Base-by-base conservation (phyloP, 2,888 invertebrate genomes). In the Agrotis ipsilon region DNA sequence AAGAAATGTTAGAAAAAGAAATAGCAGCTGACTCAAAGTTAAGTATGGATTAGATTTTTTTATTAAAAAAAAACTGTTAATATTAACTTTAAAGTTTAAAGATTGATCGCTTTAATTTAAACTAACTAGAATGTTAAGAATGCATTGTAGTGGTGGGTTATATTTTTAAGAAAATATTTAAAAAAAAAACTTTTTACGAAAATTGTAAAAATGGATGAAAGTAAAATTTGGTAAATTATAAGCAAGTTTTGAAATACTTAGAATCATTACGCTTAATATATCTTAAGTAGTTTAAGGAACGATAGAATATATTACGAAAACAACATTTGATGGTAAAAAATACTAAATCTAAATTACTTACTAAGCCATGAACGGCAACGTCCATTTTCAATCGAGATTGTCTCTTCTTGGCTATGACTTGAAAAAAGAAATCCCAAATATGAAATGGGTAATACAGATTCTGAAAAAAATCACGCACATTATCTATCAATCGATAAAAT, bases 41-140 rank as follows among this genome's bases (percentile, higher is more conserved):
- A 72, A 62, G 73, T 79, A 81, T 57, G 68, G 64, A 74, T 72
- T 84, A 83, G 79, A 72, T 72, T 80, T 84, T 84, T 82, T 82
- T 80, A 85, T 66, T 80, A 76, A 87, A 81, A 86, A 87, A 86
- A 88, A 87, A 82, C 81, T 86, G 81, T 84, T 86, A 83, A 88
- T 80, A 88, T 83, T 89, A 89, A 85, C 75, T 86, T 88, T 86
- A 86, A 87, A 85, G 86, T 88, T 89, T 88, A 85, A 84, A 87
- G 89, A 90, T 87, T 85, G 88, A 88, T 91, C 89, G 94, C 94
- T 94, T 94, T 92, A 91, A 91, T 92, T 92, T 91, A 91, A 90
- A 90, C 78, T 91, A 83, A 88, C 85, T 88, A 89, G 86, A 89
- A 87, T 71, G 82, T 74, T 93, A 93, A 94, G 92, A 90, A 90